phyloP scores from a whole-genome alignment of 1,140 invertebrate genomes.

The Drosophila lini region DNA sequence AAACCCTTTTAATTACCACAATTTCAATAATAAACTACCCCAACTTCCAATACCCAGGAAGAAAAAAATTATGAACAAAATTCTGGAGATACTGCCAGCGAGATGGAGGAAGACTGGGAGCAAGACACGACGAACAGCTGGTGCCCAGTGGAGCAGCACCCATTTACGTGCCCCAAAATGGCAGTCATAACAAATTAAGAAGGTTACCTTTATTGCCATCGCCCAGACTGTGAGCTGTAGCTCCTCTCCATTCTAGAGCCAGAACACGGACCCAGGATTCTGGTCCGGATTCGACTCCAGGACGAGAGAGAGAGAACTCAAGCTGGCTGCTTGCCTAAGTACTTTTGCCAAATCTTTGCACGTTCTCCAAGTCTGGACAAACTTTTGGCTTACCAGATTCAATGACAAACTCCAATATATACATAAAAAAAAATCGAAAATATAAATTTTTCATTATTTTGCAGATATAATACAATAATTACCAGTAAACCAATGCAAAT shows the following conservation, averaged over 20 bases:
- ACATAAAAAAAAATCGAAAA: neutral
- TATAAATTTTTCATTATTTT: too few relatives aligned
- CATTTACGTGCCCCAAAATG: conserved; percentile 70
- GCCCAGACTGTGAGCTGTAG: conserved; percentile 18
- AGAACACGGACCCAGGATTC: conserved; percentile 12
- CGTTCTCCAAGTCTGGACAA: conserved; percentile 19
- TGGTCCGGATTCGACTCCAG: conserved; percentile 13
- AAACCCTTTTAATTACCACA: too few relatives aligned
- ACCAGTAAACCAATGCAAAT: neutral
- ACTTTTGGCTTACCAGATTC: neutral
- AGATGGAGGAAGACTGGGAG: neutral
- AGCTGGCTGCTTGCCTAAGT: conserved; percentile 56
- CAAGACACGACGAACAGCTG: conserved; percentile 15
- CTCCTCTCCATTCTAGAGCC: neutral
- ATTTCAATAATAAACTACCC: too few relatives aligned
- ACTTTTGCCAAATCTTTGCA: conserved; percentile 64
- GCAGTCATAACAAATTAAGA: conserved; percentile 80
- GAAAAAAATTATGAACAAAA: neutral
- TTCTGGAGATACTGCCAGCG: neutral
- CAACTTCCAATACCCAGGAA: neutral
- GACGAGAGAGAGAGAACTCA: neutral
- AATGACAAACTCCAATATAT: neutral
- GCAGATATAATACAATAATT: neutral
- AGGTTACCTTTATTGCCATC: conserved; percentile 78
- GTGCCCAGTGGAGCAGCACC: conserved; percentile 42